Evolutionary conservation across 2,888 invertebrate species (phyloP).

Genomic region (Chrysopilus asiliformis): DNA sequence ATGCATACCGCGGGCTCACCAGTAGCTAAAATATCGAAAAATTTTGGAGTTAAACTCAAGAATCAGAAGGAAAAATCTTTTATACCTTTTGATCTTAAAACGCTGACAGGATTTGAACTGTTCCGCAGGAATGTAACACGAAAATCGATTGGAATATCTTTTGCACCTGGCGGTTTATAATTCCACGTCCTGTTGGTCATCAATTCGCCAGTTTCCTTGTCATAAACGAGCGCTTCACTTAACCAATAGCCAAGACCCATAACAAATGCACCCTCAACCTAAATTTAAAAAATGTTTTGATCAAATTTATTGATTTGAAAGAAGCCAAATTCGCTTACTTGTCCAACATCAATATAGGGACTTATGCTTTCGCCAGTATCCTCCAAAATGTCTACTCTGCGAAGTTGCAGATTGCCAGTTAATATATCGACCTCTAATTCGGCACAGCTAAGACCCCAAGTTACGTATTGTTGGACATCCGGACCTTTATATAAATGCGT

Average conservation of each 20-base stretch:
- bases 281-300: conserved; percentile 1
- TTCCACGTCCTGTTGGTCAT: conserved; percentile 60
- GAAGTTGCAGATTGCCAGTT: conserved; percentile 49
- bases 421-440: conserved; percentile 60
- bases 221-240: conserved; percentile 48
- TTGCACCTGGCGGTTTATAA: conserved; percentile 55
- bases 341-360: conserved; percentile 55
- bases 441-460: conserved; percentile 46
- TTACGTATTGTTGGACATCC: conserved; percentile 39
- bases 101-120: conserved; percentile 45
- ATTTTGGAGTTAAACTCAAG: not conserved
- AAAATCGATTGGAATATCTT: conserved; percentile 57
- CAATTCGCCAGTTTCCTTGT: conserved; percentile 44
- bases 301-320: not conserved
- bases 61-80: not conserved
- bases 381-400: conserved; percentile 49
- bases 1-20: conserved; percentile 43
- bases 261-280: conserved; percentile 57
- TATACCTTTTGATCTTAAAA: conserved; percentile 56
- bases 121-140: conserved; percentile 47
- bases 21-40: conserved; percentile 34
- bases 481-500: conserved; percentile 20
- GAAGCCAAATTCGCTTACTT: conserved; percentile 35
- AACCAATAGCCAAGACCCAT: conserved; percentile 62
- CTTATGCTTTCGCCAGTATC: conserved; percentile 54